Evolutionary conservation across 2,797 vertebrate species (phyloP), one percentile per base, ranked within the genome.

Genomic region (Fistularia commersonii): DNA sequence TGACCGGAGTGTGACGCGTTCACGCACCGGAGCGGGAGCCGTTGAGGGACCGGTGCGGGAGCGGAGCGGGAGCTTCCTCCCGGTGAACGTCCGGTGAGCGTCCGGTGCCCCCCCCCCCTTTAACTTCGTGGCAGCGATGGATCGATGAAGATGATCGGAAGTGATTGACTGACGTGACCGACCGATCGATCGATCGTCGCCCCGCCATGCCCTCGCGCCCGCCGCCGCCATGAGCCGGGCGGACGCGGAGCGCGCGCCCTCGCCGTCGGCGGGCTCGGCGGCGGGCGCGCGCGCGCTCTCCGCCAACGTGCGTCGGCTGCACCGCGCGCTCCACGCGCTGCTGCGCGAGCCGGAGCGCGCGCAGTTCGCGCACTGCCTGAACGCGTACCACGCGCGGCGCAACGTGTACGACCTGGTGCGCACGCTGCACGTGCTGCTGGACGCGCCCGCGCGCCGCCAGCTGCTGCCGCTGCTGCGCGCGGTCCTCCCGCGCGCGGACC

Each of bases 391-490:
- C 89, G 91, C 93, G 82, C 94, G 95, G 64, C 89, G 97, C 78
- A 99, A 99, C 84, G 97, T 99, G 61, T 98, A 90, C 84, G 97
- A 99, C 86, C 89, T 99, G 86, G 96, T 98, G 46, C 93, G 92
- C 88, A 96, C 94, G 32, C 92, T 98, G 57, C 89, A 92, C 54
- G 93, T 95, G 47, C 95, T 98, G 63, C 92, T 99, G 54, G 92
- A 96, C 80, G 92, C 91, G 47, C 95, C 93, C 51, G 91, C 90
- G 77, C 95, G 97, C 76, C 84, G 95, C 35, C 95, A 96, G 80
- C 93, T 99, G 48, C 88, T 99, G 54, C 97, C 97, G 66, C 91
- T 98, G 93, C 88, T 99, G 61, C 92, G 96, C 11, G 87, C 97
- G 61, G 97, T 98, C 67, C 94, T 99, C 67, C 97, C 96, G 8